A percentile compares a stretch with the other conserved stretches of the same genome.
These are phyloP conservation scores for Diogma glabrata DNA, from an alignment of 2,888 invertebrate genomes.

Conservation along the genomic window DNA sequence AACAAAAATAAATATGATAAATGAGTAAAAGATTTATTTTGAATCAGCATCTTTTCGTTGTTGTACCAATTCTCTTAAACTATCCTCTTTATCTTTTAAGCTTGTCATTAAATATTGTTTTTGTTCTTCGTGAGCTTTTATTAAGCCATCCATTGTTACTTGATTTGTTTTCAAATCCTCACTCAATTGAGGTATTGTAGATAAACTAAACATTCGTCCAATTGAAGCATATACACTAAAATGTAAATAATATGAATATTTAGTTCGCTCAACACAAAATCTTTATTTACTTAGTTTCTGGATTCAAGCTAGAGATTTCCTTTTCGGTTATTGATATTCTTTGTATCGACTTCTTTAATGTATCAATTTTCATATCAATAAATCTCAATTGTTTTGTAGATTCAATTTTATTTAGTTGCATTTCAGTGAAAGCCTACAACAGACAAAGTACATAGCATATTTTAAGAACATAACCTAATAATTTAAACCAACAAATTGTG, in stretches of 20 bases:
- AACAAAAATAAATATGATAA: slow-evolving; percentile 6
- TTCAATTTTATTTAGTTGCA: slow-evolving; percentile 67
- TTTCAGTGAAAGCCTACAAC: slow-evolving; percentile 59
- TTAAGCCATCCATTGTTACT: slow-evolving; percentile 50
- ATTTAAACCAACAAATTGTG: background rate
- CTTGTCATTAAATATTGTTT: slow-evolving; percentile 62
- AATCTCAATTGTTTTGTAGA: slow-evolving; percentile 64
- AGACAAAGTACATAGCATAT: background rate
- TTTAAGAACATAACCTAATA: slow-evolving; percentile 2
- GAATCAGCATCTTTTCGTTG: slow-evolving; percentile 43
- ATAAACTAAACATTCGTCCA: slow-evolving; percentile 69
- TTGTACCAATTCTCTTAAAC: slow-evolving; percentile 65
- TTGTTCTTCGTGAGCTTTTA: slow-evolving; percentile 56
- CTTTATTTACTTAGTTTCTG: slow-evolving; percentile 30
- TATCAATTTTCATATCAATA: slow-evolving; percentile 63
- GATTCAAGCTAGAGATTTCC: slow-evolving; percentile 30
- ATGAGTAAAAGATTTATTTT: slow-evolving; percentile 12
- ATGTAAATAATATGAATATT: slow-evolving; percentile 2
- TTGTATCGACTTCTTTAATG: slow-evolving; percentile 54
- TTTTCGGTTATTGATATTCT: slow-evolving; percentile 59
- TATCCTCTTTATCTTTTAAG: slow-evolving; percentile 70
- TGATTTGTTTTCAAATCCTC: slow-evolving; percentile 47
- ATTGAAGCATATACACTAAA: slow-evolving; percentile 43
- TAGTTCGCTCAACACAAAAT: background rate
- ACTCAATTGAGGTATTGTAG: slow-evolving; percentile 49